Percentiles rank a stretch among this genome's conserved stretches.
phyloP scores from a whole-genome alignment of 2,888 invertebrate species.

The Cheilosia vulpina region DNA sequence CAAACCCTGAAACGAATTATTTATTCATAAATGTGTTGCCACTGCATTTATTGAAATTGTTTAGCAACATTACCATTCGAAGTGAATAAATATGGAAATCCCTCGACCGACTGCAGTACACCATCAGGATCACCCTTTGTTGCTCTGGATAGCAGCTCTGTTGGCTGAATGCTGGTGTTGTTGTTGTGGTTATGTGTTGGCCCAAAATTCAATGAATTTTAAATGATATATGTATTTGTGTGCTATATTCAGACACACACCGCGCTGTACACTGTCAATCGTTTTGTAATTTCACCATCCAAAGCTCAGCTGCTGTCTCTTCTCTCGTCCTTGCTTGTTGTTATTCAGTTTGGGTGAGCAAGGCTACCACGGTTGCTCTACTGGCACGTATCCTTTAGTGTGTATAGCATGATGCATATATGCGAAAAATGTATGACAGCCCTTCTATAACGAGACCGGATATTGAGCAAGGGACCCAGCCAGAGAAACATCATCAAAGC shows the following conservation, averaged over 20 bases:
- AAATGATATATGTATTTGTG: slow-evolving; percentile 49
- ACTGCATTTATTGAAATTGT: slow-evolving; percentile 76
- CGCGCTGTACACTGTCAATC: slow-evolving; percentile 60
- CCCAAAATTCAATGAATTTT: slow-evolving; percentile 76
- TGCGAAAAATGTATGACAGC: slow-evolving; percentile 38
- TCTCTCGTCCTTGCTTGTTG: slow-evolving; percentile 26
- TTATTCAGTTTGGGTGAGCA: slow-evolving; percentile 35
- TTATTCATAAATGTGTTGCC: slow-evolving; percentile 75
- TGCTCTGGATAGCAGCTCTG: background rate
- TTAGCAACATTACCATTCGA: slow-evolving; percentile 75
- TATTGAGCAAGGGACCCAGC: slow-evolving; percentile 21
- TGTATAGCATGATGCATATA: slow-evolving; percentile 51
- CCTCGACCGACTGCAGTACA: background rate
- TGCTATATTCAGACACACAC: slow-evolving; percentile 4
- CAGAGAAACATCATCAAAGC: slow-evolving; percentile 1
- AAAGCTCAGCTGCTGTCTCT: slow-evolving; percentile 51
- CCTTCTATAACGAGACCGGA: slow-evolving; percentile 51
- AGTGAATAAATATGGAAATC: slow-evolving; percentile 75
- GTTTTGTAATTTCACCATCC: slow-evolving; percentile 68
- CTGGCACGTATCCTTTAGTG: slow-evolving; percentile 68
- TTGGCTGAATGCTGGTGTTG: slow-evolving; percentile 12
- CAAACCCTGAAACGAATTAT: slow-evolving; percentile 62
- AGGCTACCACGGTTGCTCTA: slow-evolving; percentile 44
- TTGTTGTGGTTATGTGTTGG: slow-evolving; percentile 53
- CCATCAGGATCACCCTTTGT: slow-evolving; percentile 28